Evolutionary conservation across 1,140 invertebrate species (phyloP).

Genomic region (Drosophila kurseongensis): DNA sequence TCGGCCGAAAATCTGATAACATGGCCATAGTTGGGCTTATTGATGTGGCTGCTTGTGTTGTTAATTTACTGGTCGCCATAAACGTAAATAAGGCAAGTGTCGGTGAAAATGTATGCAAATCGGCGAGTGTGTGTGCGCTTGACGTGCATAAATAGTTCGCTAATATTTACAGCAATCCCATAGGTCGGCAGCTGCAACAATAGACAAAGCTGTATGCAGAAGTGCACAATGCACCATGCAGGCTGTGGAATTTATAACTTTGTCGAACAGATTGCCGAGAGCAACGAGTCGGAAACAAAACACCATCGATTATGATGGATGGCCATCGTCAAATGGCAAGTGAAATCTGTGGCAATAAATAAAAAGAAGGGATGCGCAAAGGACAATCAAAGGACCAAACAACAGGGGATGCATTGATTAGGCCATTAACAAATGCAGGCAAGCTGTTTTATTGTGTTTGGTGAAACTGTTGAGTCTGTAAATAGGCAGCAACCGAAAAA

Average conservation of each 20-base stretch:
- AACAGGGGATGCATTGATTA: constrained; percentile 46
- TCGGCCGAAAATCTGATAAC: constrained; percentile 31
- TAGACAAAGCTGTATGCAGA: constrained; percentile 36
- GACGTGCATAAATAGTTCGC: constrained; percentile 78
- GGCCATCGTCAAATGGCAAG: constrained; percentile 58
- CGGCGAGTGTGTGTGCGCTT: constrained; percentile 30
- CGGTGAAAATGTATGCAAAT: constrained; percentile 36
- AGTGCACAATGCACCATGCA: constrained; percentile 46
- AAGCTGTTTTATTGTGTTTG: neutral
- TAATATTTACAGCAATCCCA: constrained; percentile 68
- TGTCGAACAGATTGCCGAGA: constrained; percentile 59
- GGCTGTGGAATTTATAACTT: constrained; percentile 71
- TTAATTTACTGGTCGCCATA: constrained; percentile 57
- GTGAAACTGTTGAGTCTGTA: constrained; percentile 3
- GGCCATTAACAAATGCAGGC: constrained; percentile 43
- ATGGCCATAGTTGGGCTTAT: constrained; percentile 29
- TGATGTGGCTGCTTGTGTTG: constrained; percentile 29
- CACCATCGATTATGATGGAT: constrained; percentile 61
- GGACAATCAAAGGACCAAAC: constrained; percentile 38
- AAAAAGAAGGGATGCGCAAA: constrained; percentile 45
- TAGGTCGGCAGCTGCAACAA: constrained; percentile 48
- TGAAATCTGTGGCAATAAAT: constrained; percentile 74
- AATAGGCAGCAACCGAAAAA: neutral
- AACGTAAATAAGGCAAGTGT: constrained; percentile 55
- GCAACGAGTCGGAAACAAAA: constrained; percentile 42